A percentile compares a stretch with the other conserved stretches of the same genome.
Conservation (phyloP, 2,113 vertebrate species). For the Trogon melanurus region DNA sequence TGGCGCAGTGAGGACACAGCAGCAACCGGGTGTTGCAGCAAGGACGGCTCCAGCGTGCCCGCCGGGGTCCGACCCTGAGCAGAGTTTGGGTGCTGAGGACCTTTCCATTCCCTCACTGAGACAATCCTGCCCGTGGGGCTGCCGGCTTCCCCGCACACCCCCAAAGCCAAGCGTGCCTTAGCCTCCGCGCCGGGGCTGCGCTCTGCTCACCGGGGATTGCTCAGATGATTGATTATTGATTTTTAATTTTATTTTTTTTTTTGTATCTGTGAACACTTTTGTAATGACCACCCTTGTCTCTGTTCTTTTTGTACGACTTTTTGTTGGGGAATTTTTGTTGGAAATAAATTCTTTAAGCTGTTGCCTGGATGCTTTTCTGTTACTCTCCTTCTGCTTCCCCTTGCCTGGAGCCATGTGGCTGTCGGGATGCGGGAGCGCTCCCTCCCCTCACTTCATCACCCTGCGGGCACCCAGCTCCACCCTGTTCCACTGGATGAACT, state of each 20-base stretch:
- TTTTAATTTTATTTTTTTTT: neutral
- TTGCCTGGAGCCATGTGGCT: neutral
- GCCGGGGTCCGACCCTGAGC: neutral
- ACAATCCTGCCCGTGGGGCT: neutral
- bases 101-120: constrained; percentile 52
- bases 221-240: neutral
- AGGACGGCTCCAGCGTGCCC: rapidly evolving
- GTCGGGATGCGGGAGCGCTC: neutral
- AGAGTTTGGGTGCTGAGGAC: constrained; percentile 7
- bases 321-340: neutral
- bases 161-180: neutral
- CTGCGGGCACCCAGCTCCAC: neutral
- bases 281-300: neutral
- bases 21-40: neutral
- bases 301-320: neutral
- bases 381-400: neutral
- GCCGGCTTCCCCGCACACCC: rapidly evolving
- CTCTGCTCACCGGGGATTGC: neutral
- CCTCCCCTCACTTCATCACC: neutral
- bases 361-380: neutral
- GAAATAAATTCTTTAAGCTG: constrained; percentile 27
- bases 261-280: constrained; percentile 25
- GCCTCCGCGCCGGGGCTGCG: neutral
- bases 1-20: neutral
- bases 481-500: neutral